phyloP scores from a whole-genome alignment of 1,140 invertebrate species.

The Drosophila seguyi region DNA sequence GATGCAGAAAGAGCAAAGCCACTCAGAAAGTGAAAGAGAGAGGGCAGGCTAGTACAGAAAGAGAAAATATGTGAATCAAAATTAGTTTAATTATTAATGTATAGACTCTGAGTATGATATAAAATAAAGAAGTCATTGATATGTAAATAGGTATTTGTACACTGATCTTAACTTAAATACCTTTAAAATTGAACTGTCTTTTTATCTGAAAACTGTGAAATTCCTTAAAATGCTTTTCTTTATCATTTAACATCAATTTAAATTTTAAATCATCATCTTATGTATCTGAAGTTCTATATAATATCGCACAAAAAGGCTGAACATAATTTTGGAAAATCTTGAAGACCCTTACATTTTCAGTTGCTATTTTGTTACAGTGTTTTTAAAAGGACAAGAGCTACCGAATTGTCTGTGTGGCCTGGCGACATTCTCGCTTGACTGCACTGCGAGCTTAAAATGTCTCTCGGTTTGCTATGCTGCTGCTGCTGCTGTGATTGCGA shows the following conservation, averaged over 20 bases:
- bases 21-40: neutral
- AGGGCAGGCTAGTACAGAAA: neutral
- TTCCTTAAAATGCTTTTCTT: too few relatives aligned
- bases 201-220: too few relatives aligned
- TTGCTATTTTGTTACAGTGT: neutral
- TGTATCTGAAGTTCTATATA: too few relatives aligned
- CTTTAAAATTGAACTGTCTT: too few relatives aligned
- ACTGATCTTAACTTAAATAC: too few relatives aligned
- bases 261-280: too few relatives aligned
- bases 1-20: neutral
- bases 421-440: slow-evolving; percentile 75
- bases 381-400: slow-evolving; percentile 22
- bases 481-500: slow-evolving; percentile 74
- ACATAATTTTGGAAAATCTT: too few relatives aligned
- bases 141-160: too few relatives aligned
- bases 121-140: neutral
- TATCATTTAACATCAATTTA: too few relatives aligned
- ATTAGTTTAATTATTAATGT: neutral
- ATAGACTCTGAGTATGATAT: neutral
- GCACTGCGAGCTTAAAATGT: slow-evolving; percentile 77
- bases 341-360: too few relatives aligned
- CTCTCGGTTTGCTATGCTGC: slow-evolving; percentile 57
- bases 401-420: slow-evolving; percentile 67
- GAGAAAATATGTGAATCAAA: neutral
- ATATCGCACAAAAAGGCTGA: too few relatives aligned